phyloP scores from a whole-genome alignment of 2,113 vertebrate genomes.

The Pheucticus melanocephalus region DNA sequence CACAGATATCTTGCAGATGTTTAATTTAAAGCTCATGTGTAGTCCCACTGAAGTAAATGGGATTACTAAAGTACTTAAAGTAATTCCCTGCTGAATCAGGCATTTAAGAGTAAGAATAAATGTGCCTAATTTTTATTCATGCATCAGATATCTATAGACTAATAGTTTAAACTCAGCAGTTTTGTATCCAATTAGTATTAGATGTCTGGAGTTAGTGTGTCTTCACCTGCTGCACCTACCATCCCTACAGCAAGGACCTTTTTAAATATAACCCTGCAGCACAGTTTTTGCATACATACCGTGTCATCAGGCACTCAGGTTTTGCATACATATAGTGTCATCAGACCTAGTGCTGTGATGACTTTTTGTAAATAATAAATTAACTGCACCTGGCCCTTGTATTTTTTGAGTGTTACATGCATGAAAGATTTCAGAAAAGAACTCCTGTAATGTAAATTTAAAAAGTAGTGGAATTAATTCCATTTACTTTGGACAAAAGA shows the following conservation, averaged over 20 bases:
- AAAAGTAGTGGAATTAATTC: neutral
- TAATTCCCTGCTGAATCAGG: slow-evolving; percentile 60
- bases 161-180: slow-evolving; percentile 17
- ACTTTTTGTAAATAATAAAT: neutral
- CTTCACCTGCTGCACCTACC: neutral
- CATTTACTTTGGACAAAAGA: neutral
- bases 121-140: slow-evolving; percentile 50
- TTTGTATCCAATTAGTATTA: slow-evolving; percentile 2
- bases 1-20: slow-evolving; percentile 54
- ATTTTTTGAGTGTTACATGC: neutral
- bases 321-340: neutral
- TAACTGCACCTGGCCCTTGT: neutral
- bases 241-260: neutral
- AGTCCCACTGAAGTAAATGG: slow-evolving; percentile 53
- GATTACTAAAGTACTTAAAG: slow-evolving; percentile 60
- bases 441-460: neutral
- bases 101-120: slow-evolving; percentile 47
- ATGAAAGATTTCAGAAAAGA: neutral
- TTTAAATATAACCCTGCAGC: neutral
- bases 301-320: neutral
- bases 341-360: neutral
- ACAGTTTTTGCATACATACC: neutral
- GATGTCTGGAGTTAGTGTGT: neutral
- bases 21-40: slow-evolving; percentile 56
- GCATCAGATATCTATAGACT: slow-evolving; percentile 18